Conservation (phyloP, 2,797 vertebrate genomes). For the Pseudomugil tenellus region DNA sequence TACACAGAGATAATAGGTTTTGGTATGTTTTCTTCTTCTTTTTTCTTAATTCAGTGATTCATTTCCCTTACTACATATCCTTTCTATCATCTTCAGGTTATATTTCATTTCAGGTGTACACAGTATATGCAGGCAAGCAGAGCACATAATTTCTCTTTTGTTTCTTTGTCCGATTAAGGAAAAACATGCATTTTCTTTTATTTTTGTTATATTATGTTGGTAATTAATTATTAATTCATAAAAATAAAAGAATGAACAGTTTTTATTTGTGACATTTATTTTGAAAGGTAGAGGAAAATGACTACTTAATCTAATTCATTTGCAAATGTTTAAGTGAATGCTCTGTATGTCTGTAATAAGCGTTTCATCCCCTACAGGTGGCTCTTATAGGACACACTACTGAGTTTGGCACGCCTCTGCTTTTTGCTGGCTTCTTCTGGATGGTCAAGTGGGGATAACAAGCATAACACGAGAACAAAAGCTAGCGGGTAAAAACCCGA, state of each 20-base stretch:
- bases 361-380: background rate
- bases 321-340: too few relatives aligned
- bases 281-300: background rate
- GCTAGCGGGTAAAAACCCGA: background rate
- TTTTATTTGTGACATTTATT: background rate
- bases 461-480: constrained; percentile 49
- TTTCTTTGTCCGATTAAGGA: background rate
- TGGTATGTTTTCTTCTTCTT: background rate
- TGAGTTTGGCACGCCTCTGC: constrained; percentile 13
- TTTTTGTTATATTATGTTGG: too few relatives aligned
- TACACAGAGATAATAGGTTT: background rate
- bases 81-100: background rate
- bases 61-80: background rate
- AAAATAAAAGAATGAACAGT: too few relatives aligned
- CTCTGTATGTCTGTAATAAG: background rate
- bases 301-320: too few relatives aligned
- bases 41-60: background rate
- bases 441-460: constrained; percentile 28
- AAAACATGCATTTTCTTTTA: background rate
- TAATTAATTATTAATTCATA: too few relatives aligned
- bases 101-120: background rate
- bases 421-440: constrained; percentile 35
- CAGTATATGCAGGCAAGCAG: background rate
- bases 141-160: background rate
- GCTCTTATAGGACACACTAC: background rate